These are phyloP conservation scores for Pantherophis vulpinus DNA, from an alignment of 2,797 vertebrate genomes.

Conservation along the genomic window DNA sequence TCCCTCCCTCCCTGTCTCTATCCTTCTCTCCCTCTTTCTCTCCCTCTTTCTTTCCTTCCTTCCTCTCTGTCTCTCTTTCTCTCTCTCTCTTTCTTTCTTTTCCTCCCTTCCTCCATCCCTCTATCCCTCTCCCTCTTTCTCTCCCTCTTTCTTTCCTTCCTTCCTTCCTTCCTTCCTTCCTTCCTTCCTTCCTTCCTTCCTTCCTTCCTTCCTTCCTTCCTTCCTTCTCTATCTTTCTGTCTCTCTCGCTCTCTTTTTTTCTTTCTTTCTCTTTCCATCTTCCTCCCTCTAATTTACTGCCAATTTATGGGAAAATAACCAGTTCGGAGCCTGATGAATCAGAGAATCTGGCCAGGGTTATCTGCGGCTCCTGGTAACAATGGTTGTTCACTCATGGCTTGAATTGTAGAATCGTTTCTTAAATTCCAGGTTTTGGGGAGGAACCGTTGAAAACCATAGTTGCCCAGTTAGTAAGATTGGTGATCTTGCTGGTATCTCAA, in stretches of 20 bases:
- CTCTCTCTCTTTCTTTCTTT: no score
- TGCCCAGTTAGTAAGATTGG: neutral
- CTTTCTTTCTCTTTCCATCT: no score
- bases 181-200: no score
- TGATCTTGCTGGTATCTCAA: neutral
- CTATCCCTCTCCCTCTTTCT: no score
- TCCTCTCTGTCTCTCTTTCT: no score
- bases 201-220: rapidly evolving
- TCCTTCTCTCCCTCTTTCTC: rapidly evolving
- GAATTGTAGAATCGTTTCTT: neutral
- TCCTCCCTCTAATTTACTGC: no score
- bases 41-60: no score
- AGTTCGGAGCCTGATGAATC: neutral
- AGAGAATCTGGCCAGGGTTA: neutral
- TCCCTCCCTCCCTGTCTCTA: no score
- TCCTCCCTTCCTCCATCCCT: no score
- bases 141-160: no score
- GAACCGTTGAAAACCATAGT: neutral
- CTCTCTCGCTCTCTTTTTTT: rapidly evolving
- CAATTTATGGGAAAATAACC: neutral
- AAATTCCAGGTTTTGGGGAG: neutral
- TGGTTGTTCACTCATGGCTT: neutral
- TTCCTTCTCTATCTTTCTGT: no score
- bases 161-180: no score
- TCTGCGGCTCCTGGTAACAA: neutral